phyloP scores from a whole-genome alignment of 2,888 invertebrate species.

The Pandemis cinnamomeana region DNA sequence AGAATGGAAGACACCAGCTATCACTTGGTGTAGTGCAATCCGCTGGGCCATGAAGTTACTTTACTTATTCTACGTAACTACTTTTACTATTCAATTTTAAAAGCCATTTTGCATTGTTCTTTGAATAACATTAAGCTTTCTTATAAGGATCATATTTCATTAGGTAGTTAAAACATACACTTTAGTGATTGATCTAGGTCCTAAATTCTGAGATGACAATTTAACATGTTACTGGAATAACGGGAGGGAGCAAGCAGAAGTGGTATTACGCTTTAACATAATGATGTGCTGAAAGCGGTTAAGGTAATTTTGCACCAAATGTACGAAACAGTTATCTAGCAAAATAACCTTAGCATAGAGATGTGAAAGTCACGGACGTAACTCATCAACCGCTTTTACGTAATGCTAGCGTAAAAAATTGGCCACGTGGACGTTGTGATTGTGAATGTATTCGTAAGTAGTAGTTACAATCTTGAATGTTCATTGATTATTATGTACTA shows the following conservation, averaged over 20 bases:
- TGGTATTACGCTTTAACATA: background rate
- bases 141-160: too few relatives aligned
- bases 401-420: conserved; percentile 20
- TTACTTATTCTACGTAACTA: too few relatives aligned
- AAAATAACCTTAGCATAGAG: conserved; percentile 26
- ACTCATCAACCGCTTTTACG: conserved; percentile 35
- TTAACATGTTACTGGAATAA: too few relatives aligned
- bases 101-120: too few relatives aligned
- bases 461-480: background rate
- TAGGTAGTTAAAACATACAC: too few relatives aligned
- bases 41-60: too few relatives aligned
- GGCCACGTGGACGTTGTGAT: conserved; percentile 11
- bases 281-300: conserved; percentile 1
- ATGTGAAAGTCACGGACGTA: conserved; percentile 40
- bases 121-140: too few relatives aligned
- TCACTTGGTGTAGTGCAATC: too few relatives aligned
- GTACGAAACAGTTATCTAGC: conserved; percentile 8
- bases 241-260: background rate
- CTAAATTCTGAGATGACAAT: too few relatives aligned
- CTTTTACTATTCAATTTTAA: too few relatives aligned
- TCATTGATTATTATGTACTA: background rate
- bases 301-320: background rate
- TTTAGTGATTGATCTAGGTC: too few relatives aligned
- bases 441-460: conserved; percentile 17
- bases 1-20: too few relatives aligned